Evolutionary conservation across 2,888 invertebrate genomes (phyloP).

Genomic region (Neoascia interrupta): DNA sequence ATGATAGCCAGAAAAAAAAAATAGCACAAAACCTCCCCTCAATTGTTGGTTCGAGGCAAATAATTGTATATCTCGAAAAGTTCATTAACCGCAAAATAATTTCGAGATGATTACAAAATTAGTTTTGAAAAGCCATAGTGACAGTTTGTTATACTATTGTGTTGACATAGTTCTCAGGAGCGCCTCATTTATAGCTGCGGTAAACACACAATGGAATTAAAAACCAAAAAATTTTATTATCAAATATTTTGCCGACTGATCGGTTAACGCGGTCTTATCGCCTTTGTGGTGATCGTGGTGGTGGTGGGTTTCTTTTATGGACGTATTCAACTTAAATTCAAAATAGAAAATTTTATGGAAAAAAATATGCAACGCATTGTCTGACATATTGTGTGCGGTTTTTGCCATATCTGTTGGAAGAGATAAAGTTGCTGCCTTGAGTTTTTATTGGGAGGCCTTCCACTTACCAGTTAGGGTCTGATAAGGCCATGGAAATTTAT

Average conservation of each 20-base stretch:
- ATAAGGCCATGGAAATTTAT: no score
- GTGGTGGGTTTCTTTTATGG: not conserved
- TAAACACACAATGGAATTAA: conserved; percentile 4
- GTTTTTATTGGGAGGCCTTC: no score
- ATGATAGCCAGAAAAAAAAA: no score
- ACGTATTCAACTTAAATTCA: not conserved
- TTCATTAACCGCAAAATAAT: conserved; percentile 22
- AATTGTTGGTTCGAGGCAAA: no score
- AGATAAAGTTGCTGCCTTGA: not conserved
- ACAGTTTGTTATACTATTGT: no score
- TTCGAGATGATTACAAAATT: not conserved
- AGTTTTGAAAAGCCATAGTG: not conserved
- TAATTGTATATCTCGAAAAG: no score
- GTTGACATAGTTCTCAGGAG: conserved; percentile 18
- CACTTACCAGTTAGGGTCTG: no score
- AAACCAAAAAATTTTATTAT: conserved; percentile 16
- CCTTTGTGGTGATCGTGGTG: no score
- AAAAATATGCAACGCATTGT: conserved; percentile 27
- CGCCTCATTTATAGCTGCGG: not conserved
- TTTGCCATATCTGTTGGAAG: conserved; percentile 2
- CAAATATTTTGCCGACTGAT: conserved; percentile 34
- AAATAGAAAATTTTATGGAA: not conserved
- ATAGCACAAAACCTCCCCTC: no score
- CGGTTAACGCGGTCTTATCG: conserved; percentile 24
- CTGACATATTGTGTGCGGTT: conserved; percentile 13